phyloP scores from a whole-genome alignment of 2,797 vertebrate genomes.

The Onychomys leucogaster region DNA sequence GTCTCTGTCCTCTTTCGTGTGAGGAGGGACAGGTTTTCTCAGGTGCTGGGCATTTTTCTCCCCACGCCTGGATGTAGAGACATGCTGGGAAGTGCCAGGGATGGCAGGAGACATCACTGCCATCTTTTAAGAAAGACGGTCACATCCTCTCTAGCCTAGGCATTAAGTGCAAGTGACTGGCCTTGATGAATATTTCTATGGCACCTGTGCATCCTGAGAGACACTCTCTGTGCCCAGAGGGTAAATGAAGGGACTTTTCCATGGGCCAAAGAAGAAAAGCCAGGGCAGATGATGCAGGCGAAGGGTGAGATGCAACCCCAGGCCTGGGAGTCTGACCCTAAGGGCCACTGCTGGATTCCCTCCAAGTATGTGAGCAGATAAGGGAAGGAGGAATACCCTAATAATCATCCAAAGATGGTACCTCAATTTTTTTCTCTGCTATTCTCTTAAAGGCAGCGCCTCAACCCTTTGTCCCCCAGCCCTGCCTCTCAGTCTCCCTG shows the following conservation, averaged over 20 bases:
- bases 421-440: background rate
- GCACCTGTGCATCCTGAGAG: background rate
- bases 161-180: too few relatives aligned
- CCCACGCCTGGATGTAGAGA: background rate
- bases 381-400: accelerated
- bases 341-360: background rate
- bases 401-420: too few relatives aligned
- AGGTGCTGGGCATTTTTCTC: background rate
- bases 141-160: background rate
- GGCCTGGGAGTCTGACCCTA: background rate
- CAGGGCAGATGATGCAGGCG: background rate
- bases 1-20: background rate
- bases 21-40: background rate
- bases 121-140: background rate
- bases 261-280: background rate
- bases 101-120: background rate
- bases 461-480: background rate
- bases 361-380: background rate
- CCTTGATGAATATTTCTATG: background rate
- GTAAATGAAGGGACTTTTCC: background rate
- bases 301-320: background rate
- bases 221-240: background rate
- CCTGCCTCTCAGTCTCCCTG: background rate
- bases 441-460: background rate
- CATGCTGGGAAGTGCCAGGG: accelerated